These are phyloP conservation scores for Urocitellus parryii DNA, from an alignment of 2,113 vertebrate genomes.

Conservation along the genomic window DNA sequence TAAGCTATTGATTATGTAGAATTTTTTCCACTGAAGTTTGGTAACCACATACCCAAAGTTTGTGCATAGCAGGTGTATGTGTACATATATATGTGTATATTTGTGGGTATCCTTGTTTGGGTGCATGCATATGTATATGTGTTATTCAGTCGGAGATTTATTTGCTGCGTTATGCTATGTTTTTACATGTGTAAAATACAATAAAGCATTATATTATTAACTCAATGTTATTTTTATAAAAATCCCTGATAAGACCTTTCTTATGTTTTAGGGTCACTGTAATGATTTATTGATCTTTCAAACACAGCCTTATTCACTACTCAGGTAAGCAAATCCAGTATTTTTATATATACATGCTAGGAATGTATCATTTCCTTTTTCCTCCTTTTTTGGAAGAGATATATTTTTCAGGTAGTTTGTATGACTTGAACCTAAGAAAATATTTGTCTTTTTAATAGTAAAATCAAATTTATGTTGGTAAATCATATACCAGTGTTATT, in stretches of 20 bases:
- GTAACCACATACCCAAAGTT: neutral
- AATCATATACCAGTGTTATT: neutral
- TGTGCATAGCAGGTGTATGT: neutral
- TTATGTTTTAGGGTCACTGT: constrained; percentile 89
- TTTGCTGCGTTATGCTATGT: constrained; percentile 36
- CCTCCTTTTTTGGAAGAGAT: neutral
- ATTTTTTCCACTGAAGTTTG: constrained; percentile 26
- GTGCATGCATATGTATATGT: neutral
- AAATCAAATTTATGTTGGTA: constrained; percentile 47
- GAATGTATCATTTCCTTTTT: neutral
- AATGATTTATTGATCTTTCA: constrained; percentile 97
- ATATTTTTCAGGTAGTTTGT: constrained; percentile 55
- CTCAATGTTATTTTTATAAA: constrained; percentile 39
- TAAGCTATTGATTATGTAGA: neutral
- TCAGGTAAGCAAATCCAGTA: constrained; percentile 89
- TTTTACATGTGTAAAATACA: constrained; percentile 52
- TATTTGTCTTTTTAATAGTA: constrained; percentile 30
- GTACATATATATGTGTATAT: neutral
- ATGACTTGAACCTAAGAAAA: constrained; percentile 58
- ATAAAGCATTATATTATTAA: constrained; percentile 37
- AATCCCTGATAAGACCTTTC: constrained; percentile 13
- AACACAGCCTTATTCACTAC: constrained; percentile 93
- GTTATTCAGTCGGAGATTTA: constrained; percentile 30
- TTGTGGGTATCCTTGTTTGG: neutral
- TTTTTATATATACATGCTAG: neutral